Base-by-base conservation (phyloP, 2,113 vertebrate species). In the Rhagologus leucostigma region DNA sequence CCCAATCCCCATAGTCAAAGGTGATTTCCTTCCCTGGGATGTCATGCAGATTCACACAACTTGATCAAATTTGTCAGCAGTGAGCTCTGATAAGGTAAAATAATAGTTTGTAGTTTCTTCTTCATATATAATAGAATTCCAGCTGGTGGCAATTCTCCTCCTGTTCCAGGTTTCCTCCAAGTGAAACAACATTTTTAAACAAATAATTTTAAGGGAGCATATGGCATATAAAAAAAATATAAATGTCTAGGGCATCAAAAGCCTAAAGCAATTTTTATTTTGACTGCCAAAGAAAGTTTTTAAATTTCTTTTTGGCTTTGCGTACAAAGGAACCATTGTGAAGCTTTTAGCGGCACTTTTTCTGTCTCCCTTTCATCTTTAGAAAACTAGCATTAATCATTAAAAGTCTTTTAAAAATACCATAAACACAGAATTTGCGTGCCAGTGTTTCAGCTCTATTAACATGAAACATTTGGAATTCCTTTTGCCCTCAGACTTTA, bases 131-230 rank as follows among this genome's bases (percentile, higher is more conserved):
- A 91, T 37, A 65, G 71, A 92, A 93, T 44, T 95, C 71, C 59
- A 87, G n/a, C 37, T 94, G 74, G 83, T 83, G 74, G 63, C 46
- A 95, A 59, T 94, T 90, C 60, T 90, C 55, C 68, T 83, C 11
- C 77, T 89, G 37, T 90, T 76, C 64, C 32, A 2, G 14, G 13
- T 69, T 81, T 95, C 57, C 73, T 95, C 89, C 87, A 95, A 96
- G 70, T 35, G 47, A 96, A 96, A 94, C 32, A 95, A 68, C 16
- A 79, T 81, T 89, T 90, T 87, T 44, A 63, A 92, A 60, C 56
- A 97, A 95, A 94, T 77, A n/a, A 87, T 94, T 93, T 82, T 80
- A 86, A 79, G 33, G 32, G 16, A 74, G 2, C 70, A 83, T 83
- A 80, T 90, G 82, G 50, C 41, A 83, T 47, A 71, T 42, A 16